Conservation (phyloP, 2,113 vertebrate species). For the Atlantisia rogersi region DNA sequence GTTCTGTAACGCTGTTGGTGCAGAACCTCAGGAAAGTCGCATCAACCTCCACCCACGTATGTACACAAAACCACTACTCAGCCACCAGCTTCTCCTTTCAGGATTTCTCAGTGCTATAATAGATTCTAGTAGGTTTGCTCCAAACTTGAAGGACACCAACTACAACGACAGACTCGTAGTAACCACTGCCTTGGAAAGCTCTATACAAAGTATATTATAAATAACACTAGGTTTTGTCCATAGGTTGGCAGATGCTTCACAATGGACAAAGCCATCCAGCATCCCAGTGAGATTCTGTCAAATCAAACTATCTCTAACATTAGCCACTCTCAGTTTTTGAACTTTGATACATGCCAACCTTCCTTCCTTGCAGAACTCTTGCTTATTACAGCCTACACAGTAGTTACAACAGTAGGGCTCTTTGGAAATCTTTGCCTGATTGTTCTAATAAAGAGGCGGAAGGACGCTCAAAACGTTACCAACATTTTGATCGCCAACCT, state of each 20-base stretch:
- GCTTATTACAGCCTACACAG: conserved; percentile 65
- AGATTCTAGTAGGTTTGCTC: background rate
- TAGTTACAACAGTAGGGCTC: conserved; percentile 72
- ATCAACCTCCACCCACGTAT: background rate
- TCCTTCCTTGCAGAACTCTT: conserved; percentile 64
- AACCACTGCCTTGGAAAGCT: background rate
- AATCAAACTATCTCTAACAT: conserved; percentile 50
- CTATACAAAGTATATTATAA: background rate
- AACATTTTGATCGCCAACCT: conserved; percentile 78
- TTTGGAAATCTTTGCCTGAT: conserved; percentile 79
- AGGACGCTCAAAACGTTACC: conserved; percentile 76
- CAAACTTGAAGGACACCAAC: background rate
- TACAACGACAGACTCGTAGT: background rate
- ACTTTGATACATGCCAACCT: conserved; percentile 68
- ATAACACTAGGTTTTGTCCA: background rate
- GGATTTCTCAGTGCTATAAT: background rate
- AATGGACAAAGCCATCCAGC: conserved; percentile 52
- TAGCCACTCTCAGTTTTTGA: conserved; percentile 59
- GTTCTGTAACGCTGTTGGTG: background rate
- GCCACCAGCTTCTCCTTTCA: background rate
- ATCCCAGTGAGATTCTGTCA: conserved; percentile 6
- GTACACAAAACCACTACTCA: background rate
- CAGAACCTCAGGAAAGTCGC: background rate
- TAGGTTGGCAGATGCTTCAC: background rate
- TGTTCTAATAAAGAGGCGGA: conserved; percentile 72